Evolutionary conservation across 1,140 invertebrate genomes (phyloP).

Genomic region (Saccostrea cuccullata): DNA sequence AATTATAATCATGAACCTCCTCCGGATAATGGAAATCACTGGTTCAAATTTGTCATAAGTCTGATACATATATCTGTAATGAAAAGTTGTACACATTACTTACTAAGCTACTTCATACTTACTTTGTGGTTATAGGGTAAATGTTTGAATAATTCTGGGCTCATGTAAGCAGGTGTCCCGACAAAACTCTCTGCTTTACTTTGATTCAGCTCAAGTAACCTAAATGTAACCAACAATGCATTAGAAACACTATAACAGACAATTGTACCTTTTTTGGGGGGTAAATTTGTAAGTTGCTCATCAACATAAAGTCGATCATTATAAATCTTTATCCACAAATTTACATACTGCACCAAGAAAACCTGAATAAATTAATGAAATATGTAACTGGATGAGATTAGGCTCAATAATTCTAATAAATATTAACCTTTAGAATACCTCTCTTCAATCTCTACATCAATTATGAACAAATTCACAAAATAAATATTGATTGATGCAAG

Average conservation of each 20-base stretch:
- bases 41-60: too few species aligned
- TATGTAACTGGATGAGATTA: neutral
- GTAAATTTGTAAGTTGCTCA: too few species aligned
- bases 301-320: too few species aligned
- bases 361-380: too few species aligned
- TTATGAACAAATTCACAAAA: neutral
- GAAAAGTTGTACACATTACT: too few species aligned
- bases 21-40: too few species aligned
- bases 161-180: conserved; percentile 70
- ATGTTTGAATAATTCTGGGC: conserved; percentile 67
- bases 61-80: too few species aligned
- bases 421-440: neutral
- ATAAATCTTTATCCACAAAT: too few species aligned
- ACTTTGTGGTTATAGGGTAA: conserved; percentile 70
- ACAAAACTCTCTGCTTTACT: conserved; percentile 68
- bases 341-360: too few species aligned
- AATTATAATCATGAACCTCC: too few species aligned
- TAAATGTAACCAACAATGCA: neutral
- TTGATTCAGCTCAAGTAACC: conserved; percentile 56
- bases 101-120: neutral
- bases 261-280: too few species aligned
- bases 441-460: neutral
- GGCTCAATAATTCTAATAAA: neutral
- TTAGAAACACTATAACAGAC: neutral
- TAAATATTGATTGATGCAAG: too few species aligned